These are phyloP conservation scores for Pachyseris speciosa DNA, from an alignment of 64 coral and sea anemone genomes.

Conservation along the genomic window DNA sequence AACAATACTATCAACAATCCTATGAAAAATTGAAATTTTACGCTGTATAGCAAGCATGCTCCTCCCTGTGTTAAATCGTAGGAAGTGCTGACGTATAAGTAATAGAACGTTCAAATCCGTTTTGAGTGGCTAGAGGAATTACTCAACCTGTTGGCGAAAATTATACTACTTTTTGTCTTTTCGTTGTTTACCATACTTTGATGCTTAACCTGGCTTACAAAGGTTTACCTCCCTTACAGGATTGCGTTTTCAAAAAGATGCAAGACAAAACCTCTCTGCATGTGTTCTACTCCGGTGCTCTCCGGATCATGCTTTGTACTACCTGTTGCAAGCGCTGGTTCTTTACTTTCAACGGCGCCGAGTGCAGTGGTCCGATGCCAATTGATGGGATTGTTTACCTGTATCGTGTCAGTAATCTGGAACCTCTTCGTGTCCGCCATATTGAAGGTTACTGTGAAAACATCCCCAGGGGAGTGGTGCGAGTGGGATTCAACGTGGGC, in stretches of 20 bases:
- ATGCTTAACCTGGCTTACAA: too few relatives aligned
- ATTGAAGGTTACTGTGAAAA: slow-evolving; percentile 60
- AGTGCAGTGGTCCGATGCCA: slow-evolving; percentile 19
- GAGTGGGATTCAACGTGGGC: slow-evolving; percentile 56
- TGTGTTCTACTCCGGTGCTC: slow-evolving; percentile 11
- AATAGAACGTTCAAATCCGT: too few relatives aligned
- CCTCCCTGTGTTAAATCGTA: too few relatives aligned
- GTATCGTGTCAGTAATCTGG: background rate
- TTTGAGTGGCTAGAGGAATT: too few relatives aligned
- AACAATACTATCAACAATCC: too few relatives aligned
- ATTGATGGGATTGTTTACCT: slow-evolving; percentile 42
- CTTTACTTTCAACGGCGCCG: slow-evolving; percentile 58
- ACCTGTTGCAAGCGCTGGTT: slow-evolving; percentile 32
- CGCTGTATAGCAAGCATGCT: too few relatives aligned
- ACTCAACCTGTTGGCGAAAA: too few relatives aligned
- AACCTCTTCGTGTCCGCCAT: slow-evolving; percentile 27
- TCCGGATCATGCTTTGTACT: background rate
- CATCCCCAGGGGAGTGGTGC: slow-evolving; percentile 18
- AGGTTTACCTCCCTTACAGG: background rate
- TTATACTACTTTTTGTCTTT: too few relatives aligned
- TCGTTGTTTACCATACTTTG: too few relatives aligned
- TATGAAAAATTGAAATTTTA: too few relatives aligned
- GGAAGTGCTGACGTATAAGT: too few relatives aligned
- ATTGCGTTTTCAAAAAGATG: slow-evolving; percentile 32
- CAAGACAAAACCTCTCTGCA: background rate